These are phyloP conservation scores for Pipistrellus kuhlii DNA, from an alignment of 2,797 vertebrate genomes.

Conservation along the genomic window DNA sequence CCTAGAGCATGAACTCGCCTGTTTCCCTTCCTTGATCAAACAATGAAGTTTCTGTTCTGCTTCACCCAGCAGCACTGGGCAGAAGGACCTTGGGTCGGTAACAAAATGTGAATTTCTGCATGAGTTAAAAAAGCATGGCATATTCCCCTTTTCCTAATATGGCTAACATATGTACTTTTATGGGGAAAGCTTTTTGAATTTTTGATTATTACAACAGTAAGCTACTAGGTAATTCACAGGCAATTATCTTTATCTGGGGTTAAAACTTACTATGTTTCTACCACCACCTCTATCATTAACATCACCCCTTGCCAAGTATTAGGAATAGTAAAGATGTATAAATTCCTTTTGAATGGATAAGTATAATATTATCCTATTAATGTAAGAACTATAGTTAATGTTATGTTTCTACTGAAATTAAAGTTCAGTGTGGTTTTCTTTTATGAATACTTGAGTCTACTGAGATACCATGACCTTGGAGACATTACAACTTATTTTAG, in stretches of 20 bases:
- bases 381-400: background rate
- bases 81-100: background rate
- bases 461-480: background rate
- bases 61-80: background rate
- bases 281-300: background rate
- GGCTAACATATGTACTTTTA: background rate
- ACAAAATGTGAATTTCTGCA: background rate
- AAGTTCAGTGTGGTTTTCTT: background rate
- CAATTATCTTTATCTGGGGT: background rate
- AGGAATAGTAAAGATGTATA: background rate
- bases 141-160: background rate
- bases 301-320: background rate
- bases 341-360: background rate
- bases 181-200: background rate
- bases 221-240: background rate
- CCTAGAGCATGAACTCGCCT: background rate
- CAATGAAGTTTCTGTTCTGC: background rate
- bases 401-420: background rate
- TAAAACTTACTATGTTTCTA: background rate
- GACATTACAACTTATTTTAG: background rate
- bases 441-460: background rate
- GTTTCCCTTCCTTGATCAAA: background rate
- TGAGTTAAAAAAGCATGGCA: background rate
- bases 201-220: background rate
- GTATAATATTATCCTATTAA: background rate